Percentiles rank a stretch among this genome's conserved stretches.
phyloP scores from a whole-genome alignment of 2,113 vertebrate genomes.

The Naja naja region DNA sequence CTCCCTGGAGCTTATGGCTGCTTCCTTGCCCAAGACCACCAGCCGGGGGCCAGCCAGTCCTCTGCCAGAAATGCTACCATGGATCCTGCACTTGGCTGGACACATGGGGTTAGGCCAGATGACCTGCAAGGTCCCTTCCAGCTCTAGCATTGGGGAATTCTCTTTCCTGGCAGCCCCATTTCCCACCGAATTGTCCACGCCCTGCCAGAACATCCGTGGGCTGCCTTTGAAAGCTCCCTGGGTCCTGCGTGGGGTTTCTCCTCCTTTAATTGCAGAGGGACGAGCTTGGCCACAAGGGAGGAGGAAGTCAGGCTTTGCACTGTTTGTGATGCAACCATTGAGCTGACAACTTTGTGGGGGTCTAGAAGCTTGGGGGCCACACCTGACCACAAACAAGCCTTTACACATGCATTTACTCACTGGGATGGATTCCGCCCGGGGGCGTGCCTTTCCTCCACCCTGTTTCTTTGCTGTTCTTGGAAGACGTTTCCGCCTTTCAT shows the following conservation, averaged over 20 bases:
- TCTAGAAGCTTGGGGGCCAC: neutral
- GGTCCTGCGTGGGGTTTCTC: no score
- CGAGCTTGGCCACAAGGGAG: neutral
- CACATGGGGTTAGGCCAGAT: neutral
- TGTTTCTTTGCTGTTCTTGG: neutral
- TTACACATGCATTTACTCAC: neutral
- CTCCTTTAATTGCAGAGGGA: neutral
- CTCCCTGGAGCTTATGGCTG: neutral
- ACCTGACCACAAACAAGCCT: no score
- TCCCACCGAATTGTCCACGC: no score
- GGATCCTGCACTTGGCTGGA: neutral
- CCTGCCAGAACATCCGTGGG: neutral
- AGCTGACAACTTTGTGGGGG: neutral
- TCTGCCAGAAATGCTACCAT: neutral
- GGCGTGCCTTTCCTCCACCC: neutral
- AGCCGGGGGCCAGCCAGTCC: neutral
- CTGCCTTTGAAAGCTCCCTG: neutral
- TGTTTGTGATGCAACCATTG: neutral
- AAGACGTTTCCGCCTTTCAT: neutral
- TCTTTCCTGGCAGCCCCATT: neutral
- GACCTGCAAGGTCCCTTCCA: neutral
- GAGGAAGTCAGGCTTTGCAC: accelerated
- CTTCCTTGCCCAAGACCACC: neutral
- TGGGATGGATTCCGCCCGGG: neutral
- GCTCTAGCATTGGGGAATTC: neutral